Evolutionary conservation across 2,113 vertebrate genomes (phyloP).

Genomic region (Setophaga petechia): DNA sequence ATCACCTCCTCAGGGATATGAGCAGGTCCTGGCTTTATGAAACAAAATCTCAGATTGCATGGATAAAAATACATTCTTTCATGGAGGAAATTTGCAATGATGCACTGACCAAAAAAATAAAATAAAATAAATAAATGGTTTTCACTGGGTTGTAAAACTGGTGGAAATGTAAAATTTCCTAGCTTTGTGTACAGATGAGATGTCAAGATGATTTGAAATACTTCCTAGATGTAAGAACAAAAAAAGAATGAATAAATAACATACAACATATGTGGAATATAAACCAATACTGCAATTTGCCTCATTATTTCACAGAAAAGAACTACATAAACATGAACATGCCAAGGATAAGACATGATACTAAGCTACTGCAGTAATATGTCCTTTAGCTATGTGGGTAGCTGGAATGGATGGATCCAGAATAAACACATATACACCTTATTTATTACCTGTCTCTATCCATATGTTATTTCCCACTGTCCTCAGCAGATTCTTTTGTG

Average conservation of each 20-base stretch:
- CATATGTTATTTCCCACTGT: not conserved
- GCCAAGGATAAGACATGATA: slow-evolving; percentile 21
- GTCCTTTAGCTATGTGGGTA: not conserved
- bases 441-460: not conserved
- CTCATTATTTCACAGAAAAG: slow-evolving; percentile 9
- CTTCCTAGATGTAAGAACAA: slow-evolving; percentile 16
- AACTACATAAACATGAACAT: slow-evolving; percentile 48
- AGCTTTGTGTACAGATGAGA: slow-evolving; percentile 49
- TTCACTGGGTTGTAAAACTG: slow-evolving; percentile 32
- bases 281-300: slow-evolving; percentile 26
- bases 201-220: slow-evolving; percentile 50
- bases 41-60: not conserved
- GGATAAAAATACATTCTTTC: not conserved
- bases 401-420: not conserved
- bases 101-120: not conserved
- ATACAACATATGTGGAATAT: slow-evolving; percentile 7
- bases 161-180: slow-evolving; percentile 43
- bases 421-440: not conserved
- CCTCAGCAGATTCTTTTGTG: not conserved
- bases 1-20: not conserved
- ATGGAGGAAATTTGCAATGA: slow-evolving; percentile 4
- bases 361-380: slow-evolving; percentile 31
- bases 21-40: not conserved
- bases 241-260: slow-evolving; percentile 53
- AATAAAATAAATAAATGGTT: not conserved